A percentile compares a stretch with the other conserved stretches of the same genome.
Conservation (phyloP, 1,140 invertebrate genomes). For the Rhynchophorus ferrugineus region DNA sequence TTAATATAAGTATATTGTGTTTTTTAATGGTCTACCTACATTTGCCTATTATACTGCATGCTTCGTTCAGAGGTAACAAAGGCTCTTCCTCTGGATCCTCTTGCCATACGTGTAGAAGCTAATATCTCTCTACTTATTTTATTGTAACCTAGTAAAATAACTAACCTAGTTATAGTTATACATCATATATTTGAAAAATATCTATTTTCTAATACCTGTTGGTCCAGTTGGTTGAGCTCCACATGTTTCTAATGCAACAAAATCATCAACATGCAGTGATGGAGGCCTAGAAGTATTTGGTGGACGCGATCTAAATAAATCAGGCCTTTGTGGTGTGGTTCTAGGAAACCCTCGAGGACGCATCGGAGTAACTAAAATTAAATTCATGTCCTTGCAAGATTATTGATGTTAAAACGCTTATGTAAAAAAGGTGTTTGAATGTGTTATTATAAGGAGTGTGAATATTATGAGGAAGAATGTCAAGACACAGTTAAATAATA, state of each 20-base stretch:
- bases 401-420: constrained; percentile 6
- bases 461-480: too few species aligned
- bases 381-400: background rate
- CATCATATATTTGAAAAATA: constrained; percentile 25
- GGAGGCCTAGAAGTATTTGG: constrained; percentile 94
- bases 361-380: constrained; percentile 52
- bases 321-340: constrained; percentile 55
- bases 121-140: constrained; percentile 58
- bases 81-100: constrained; percentile 43
- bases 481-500: too few species aligned
- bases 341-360: constrained; percentile 59
- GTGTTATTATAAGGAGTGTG: too few species aligned
- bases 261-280: constrained; percentile 95
- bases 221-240: constrained; percentile 68
- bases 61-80: constrained; percentile 36
- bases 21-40: constrained; percentile 29
- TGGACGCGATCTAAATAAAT: constrained; percentile 86
- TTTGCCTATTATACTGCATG: constrained; percentile 35
- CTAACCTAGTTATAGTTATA: background rate
- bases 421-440: too few species aligned
- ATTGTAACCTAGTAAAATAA: constrained; percentile 47
- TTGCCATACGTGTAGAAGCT: constrained; percentile 40
- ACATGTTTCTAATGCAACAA: constrained; percentile 83
- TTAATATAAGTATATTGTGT: background rate
- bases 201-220: constrained; percentile 40